Percentiles rank a stretch among this genome's conserved stretches.
These are phyloP conservation scores for Volucella zonaria DNA, from an alignment of 2,888 invertebrate genomes.

Conservation along the genomic window DNA sequence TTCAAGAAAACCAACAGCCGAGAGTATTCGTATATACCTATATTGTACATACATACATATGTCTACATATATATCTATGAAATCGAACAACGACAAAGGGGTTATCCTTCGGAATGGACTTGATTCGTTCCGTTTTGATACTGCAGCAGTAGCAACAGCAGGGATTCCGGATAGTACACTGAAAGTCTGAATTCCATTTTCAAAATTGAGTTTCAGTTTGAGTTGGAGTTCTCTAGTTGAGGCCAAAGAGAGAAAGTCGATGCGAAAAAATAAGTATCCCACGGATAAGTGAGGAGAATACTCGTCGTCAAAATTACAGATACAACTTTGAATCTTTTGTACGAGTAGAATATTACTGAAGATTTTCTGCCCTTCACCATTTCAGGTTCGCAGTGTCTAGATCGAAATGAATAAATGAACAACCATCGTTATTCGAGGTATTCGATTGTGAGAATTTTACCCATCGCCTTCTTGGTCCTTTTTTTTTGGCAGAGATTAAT, in stretches of 20 bases:
- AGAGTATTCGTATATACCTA: neutral
- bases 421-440: constrained; percentile 32
- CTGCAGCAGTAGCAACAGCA: constrained; percentile 17
- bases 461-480: constrained; percentile 31
- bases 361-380: constrained; percentile 11
- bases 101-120: constrained; percentile 67
- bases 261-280: neutral
- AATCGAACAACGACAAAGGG: constrained; percentile 66
- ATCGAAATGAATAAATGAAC: neutral
- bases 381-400: neutral
- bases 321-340: constrained; percentile 49
- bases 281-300: neutral
- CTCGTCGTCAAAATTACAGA: constrained; percentile 4
- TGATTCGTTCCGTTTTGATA: constrained; percentile 64
- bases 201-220: constrained; percentile 56
- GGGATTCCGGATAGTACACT: constrained; percentile 29
- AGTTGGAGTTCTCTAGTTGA: constrained; percentile 40
- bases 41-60: too few species aligned
- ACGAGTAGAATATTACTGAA: constrained; percentile 21
- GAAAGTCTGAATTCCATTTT: constrained; percentile 57
- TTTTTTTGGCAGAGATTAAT: constrained; percentile 50
- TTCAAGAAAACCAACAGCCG: constrained; percentile 3
- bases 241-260: neutral
- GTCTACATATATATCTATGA: neutral
- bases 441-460: constrained; percentile 49